Percentiles rank a stretch among this genome's conserved stretches.
Evolutionary conservation across 2,888 invertebrate species (phyloP).

Genomic region (Teinopalpus imperialis): DNA sequence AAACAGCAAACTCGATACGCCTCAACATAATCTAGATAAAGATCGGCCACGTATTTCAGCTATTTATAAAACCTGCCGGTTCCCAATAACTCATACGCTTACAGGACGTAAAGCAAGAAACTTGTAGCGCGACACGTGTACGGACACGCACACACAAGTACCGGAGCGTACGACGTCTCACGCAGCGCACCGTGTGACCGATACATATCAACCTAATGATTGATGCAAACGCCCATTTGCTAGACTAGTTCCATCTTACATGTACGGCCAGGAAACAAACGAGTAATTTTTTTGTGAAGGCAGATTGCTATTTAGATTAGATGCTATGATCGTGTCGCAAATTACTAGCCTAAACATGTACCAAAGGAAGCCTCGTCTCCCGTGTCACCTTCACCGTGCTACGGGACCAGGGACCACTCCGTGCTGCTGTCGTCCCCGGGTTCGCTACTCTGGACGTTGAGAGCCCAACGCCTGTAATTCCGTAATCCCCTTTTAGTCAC

Average conservation of each 20-base stretch:
- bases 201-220: constrained; percentile 71
- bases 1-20: neutral
- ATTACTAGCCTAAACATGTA: too few species aligned
- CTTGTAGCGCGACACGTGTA: constrained; percentile 20
- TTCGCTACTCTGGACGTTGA: too few species aligned
- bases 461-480: too few species aligned
- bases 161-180: constrained; percentile 18
- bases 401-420: too few species aligned
- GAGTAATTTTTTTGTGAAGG: too few species aligned
- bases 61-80: constrained; percentile 15
- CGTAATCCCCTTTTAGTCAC: too few species aligned
- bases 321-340: too few species aligned
- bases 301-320: too few species aligned
- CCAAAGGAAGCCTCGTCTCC: too few species aligned
- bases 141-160: constrained; percentile 19
- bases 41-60: constrained; percentile 9
- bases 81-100: constrained; percentile 28
- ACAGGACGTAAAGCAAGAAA: constrained; percentile 28
- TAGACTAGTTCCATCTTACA: constrained; percentile 50
- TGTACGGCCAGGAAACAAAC: constrained; percentile 37
- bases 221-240: constrained; percentile 65
- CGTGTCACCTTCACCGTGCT: too few species aligned
- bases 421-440: too few species aligned
- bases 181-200: constrained; percentile 49
- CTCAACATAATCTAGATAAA: constrained; percentile 7